Conservation (phyloP, 2,888 invertebrate genomes). For the Ophion obscuratus region DNA sequence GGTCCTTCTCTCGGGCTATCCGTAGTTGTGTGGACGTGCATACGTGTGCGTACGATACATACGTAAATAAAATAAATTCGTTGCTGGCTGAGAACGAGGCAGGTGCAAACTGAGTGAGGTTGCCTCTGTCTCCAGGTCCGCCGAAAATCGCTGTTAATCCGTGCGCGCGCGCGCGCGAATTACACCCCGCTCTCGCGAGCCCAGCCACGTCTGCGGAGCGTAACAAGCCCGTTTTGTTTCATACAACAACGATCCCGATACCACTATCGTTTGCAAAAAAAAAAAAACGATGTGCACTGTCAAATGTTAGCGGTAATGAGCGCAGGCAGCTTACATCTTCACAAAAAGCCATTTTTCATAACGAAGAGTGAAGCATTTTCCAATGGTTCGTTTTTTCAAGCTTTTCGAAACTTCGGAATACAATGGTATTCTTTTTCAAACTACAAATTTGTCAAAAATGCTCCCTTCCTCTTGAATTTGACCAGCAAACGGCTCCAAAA, state of each 20-base stretch:
- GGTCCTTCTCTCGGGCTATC: neutral
- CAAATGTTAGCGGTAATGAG: too few relatives aligned
- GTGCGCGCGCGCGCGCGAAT: conserved; percentile 35
- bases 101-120: conserved; percentile 47
- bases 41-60: neutral
- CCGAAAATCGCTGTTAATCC: conserved; percentile 59
- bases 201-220: conserved; percentile 17
- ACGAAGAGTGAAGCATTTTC: neutral
- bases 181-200: conserved; percentile 30
- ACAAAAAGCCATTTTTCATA: too few relatives aligned
- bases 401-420: neutral
- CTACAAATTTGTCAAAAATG: too few relatives aligned
- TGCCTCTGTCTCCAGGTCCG: conserved; percentile 18
- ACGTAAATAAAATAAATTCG: conserved; percentile 34
- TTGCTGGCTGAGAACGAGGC: conserved; percentile 48
- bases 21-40: neutral
- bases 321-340: too few relatives aligned
- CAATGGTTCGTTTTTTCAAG: neutral
- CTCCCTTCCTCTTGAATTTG: too few relatives aligned
- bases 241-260: conserved; percentile 9
- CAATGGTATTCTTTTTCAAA: neutral
- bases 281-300: too few relatives aligned
- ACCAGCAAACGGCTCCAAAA: too few relatives aligned
- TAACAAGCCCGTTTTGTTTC: conserved; percentile 24
- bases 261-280: too few relatives aligned